phyloP scores from a whole-genome alignment of 2,888 invertebrate species.

The Pheosia gnoma region DNA sequence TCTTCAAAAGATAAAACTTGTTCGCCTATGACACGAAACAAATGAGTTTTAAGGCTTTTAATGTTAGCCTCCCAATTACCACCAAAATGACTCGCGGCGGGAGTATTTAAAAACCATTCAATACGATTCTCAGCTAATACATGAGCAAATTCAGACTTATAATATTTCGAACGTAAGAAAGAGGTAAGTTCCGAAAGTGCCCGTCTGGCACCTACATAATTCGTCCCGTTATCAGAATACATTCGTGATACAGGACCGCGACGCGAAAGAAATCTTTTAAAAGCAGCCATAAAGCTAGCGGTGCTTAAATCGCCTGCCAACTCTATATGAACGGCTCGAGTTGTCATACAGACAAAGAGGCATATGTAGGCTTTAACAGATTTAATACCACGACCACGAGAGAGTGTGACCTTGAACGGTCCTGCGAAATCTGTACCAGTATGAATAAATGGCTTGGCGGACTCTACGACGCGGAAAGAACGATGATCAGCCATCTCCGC shows the following conservation, averaged over 20 bases:
- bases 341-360: conserved; percentile 22
- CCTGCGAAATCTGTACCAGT: conserved; percentile 14
- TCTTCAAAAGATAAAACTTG: conserved; percentile 10
- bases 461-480: conserved; percentile 8
- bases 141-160: conserved; percentile 2
- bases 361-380: conserved; percentile 28
- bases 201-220: conserved; percentile 31
- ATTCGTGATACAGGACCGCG: conserved; percentile 33
- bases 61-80: conserved; percentile 11
- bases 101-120: conserved; percentile 4
- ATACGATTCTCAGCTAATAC: conserved; percentile 5
- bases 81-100: conserved; percentile 10
- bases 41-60: conserved; percentile 2
- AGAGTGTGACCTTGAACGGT: conserved; percentile 1
- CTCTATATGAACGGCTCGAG: conserved; percentile 12
- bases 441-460: conserved; percentile 17
- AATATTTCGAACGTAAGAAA: conserved; percentile 8
- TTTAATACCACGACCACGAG: conserved; percentile 11
- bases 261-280: conserved; percentile 42
- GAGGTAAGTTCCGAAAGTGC: conserved; percentile 13
- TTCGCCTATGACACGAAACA: conserved; percentile 7
- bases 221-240: conserved; percentile 44
- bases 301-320: conserved; percentile 31
- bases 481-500: conserved; percentile 19
- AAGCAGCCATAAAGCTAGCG: conserved; percentile 38